A percentile compares a stretch with the other conserved stretches of the same genome.
These are phyloP conservation scores for Leptatherina wallacei DNA, from an alignment of 2,797 vertebrate species.

Conservation along the genomic window DNA sequence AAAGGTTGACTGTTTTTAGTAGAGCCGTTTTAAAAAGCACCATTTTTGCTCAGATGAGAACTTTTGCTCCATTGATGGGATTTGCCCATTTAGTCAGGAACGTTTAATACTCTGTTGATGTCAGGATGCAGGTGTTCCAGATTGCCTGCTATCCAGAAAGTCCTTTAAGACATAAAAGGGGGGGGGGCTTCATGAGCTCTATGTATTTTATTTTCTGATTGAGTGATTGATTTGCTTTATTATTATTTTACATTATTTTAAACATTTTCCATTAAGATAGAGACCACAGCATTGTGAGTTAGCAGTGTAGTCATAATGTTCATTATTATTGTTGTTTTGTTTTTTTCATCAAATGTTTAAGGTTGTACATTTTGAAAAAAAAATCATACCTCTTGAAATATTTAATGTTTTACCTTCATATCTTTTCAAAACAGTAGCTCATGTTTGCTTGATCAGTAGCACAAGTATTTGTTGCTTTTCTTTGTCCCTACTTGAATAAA, in stretches of 20 bases:
- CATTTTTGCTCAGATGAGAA: constrained; percentile 33
- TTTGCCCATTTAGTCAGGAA: constrained; percentile 67
- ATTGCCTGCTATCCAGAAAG: constrained; percentile 49
- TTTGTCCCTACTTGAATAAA: constrained; percentile 73
- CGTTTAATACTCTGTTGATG: constrained; percentile 76
- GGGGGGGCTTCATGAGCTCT: constrained; percentile 62
- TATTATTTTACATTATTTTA: constrained; percentile 63
- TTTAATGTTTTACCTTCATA: constrained; percentile 70
- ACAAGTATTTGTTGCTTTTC: constrained; percentile 63
- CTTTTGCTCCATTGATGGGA: constrained; percentile 39
- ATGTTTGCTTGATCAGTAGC: constrained; percentile 66
- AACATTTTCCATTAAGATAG: constrained; percentile 71
- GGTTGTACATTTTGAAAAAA: constrained; percentile 66
- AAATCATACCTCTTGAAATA: constrained; percentile 79
- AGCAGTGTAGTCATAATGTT: constrained; percentile 69
- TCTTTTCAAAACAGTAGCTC: constrained; percentile 71
- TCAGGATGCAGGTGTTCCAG: constrained; percentile 69
- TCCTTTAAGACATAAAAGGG: constrained; percentile 32
- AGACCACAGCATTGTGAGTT: constrained; percentile 82
- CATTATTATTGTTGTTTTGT: constrained; percentile 58
- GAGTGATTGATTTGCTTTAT: constrained; percentile 56
- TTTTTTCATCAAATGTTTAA: constrained; percentile 60
- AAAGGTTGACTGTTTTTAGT: constrained; percentile 55
- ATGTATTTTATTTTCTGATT: constrained; percentile 55
- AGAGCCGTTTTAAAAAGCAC: constrained; percentile 45